Evolutionary conservation across 2,113 vertebrate genomes (phyloP), one percentile per base, ranked within the genome.

Genomic region (Tautogolabrus adspersus): DNA sequence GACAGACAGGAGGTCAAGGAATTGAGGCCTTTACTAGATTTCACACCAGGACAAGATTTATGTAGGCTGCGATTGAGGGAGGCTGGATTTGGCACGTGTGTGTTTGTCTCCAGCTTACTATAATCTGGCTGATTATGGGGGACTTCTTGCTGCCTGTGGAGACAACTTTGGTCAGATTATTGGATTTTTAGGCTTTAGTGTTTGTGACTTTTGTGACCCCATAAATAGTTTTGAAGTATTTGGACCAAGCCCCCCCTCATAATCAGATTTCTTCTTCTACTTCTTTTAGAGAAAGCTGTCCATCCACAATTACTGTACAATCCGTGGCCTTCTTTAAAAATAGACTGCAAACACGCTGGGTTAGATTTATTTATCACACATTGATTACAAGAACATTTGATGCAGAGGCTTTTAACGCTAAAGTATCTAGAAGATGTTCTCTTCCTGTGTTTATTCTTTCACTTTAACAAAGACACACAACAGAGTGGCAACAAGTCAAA

Each of bases 51-150:
- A 71, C 49, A 12, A 46, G 51, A 66, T 26, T 81, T 38, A 51
- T 19, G 23, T 3, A 2, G 23, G 70, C 51, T 65, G 54, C 11
- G n/a, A 1, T 42, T 56, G 46, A 47, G 47, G 6, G 49, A 84
- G 59, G 75, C 76, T 47, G 71, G 83, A 75, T 84, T 85, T 88
- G 80, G 84, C 83, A 64, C 26, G 42, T 64, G 79, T 71, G 52
- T 3, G 46, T 69, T 61, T 9, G 79, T 74, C 79, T 59, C 77
- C 64, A 60, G 83, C 64, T 86, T 77, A 81, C 42, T 72, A 74
- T 71, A 81, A 87, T 70, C 66, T 54, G 8, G 40, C 58, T 40
- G 64, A 54, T 80, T 81, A 59, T 21, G 26, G 65, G 42, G 16
- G 79, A 46, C 16, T 42, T 71, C 40, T n/a, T 18, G 42, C 67